Conservation (phyloP, 2,888 invertebrate species). For the Thyatira batis region DNA sequence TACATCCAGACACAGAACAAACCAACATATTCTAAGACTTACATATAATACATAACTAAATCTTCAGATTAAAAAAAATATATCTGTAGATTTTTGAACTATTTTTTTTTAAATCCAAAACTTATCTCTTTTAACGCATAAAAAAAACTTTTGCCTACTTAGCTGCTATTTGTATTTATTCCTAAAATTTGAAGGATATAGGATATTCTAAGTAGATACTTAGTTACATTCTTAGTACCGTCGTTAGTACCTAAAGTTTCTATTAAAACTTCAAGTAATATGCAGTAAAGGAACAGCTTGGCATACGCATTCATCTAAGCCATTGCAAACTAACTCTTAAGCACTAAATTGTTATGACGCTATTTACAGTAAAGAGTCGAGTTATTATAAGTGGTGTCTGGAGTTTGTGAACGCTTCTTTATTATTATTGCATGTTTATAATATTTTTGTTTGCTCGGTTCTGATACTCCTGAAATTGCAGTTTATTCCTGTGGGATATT, state of each 20-base stretch:
- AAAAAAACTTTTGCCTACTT: too few relatives aligned
- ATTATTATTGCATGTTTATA: slow-evolving; percentile 62
- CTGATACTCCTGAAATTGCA: slow-evolving; percentile 71
- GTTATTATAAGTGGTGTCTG: slow-evolving; percentile 51
- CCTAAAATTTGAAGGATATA: too few relatives aligned
- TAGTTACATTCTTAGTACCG: neutral
- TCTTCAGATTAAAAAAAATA: too few relatives aligned
- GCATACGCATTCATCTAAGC: slow-evolving; percentile 32
- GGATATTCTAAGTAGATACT: neutral
- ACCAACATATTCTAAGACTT: too few relatives aligned
- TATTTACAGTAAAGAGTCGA: slow-evolving; percentile 45
- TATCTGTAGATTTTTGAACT: too few relatives aligned
- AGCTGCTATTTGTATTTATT: too few relatives aligned
- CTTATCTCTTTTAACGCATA: too few relatives aligned
- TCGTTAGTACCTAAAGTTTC: slow-evolving; percentile 6
- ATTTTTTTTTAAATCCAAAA: too few relatives aligned
- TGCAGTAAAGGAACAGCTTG: slow-evolving; percentile 28
- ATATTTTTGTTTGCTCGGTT: slow-evolving; percentile 65
- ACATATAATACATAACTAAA: too few relatives aligned
- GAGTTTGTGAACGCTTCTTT: slow-evolving; percentile 43
- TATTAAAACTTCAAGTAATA: slow-evolving; percentile 19
- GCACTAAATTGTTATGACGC: slow-evolving; percentile 53
- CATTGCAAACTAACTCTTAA: slow-evolving; percentile 35
- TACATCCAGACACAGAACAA: too few relatives aligned
- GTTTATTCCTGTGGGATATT: slow-evolving; percentile 73